A percentile compares a stretch with the other conserved stretches of the same genome.
Evolutionary conservation across 1,140 invertebrate genomes (phyloP).

Genomic region (Macrobrachium nipponense): DNA sequence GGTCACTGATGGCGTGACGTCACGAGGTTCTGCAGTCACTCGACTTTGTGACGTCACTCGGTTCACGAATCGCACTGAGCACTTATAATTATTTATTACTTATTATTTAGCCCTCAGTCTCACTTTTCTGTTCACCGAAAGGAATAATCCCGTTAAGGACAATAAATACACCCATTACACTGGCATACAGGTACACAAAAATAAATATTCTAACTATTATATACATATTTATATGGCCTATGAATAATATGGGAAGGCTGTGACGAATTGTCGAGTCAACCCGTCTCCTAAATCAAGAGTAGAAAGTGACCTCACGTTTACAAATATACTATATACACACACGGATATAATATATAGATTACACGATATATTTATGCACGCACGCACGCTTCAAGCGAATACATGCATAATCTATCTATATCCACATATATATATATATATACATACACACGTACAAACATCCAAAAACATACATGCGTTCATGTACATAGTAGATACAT

Average conservation of each 20-base stretch:
- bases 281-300: no score
- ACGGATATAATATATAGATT: constrained; percentile 24
- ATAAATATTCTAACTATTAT: constrained; percentile 54
- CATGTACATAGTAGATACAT: constrained; percentile 4
- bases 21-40: no score
- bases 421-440: constrained; percentile 4
- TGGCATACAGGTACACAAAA: constrained; percentile 45
- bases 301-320: no score
- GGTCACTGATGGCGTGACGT: no score
- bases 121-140: no score
- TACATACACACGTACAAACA: neutral
- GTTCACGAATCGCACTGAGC: no score
- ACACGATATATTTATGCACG: constrained; percentile 7
- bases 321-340: neutral
- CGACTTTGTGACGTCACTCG: no score
- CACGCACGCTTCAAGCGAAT: neutral
- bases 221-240: constrained; percentile 12
- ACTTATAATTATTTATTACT: no score
- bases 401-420: constrained; percentile 11
- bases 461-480: constrained; percentile 5
- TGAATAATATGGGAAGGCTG: no score
- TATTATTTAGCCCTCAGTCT: no score
- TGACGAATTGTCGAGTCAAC: no score
- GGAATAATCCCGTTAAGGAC: no score
- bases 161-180: neutral